phyloP scores from a whole-genome alignment of 2,113 vertebrate genomes.

The Antechinus stuartii region DNA sequence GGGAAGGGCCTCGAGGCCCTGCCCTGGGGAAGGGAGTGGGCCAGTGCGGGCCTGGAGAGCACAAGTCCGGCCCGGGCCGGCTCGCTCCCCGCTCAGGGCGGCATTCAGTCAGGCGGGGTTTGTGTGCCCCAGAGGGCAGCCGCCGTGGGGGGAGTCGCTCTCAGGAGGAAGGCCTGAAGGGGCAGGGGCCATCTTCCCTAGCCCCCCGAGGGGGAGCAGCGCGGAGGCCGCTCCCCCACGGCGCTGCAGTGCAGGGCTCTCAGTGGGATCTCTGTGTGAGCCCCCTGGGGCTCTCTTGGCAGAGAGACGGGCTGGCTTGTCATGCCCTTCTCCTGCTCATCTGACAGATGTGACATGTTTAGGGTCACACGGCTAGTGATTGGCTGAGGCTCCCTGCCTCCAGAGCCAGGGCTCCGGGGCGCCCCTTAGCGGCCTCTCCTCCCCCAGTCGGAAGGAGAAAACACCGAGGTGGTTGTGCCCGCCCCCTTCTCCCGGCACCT shows the following conservation, averaged over 20 bases:
- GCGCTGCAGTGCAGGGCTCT: not conserved
- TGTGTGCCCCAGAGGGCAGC: not conserved
- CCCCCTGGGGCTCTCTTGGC: not conserved
- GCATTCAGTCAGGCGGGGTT: not conserved
- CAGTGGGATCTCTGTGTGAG: not conserved
- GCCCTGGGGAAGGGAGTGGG: not conserved
- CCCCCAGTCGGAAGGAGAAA: not conserved
- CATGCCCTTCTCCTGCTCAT: not conserved
- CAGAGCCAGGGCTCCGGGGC: not conserved
- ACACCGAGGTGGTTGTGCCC: not conserved
- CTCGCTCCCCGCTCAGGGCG: not conserved
- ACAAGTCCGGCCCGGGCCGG: not conserved
- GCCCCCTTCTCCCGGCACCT: accelerated
- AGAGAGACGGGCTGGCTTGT: not conserved
- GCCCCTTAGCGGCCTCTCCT: no score
- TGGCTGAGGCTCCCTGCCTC: not conserved
- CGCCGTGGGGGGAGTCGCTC: not conserved
- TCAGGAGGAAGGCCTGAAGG: no score
- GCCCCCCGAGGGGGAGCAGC: no score
- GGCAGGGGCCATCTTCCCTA: no score
- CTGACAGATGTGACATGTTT: not conserved
- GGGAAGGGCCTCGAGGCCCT: not conserved
- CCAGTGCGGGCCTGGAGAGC: not conserved
- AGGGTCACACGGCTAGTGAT: not conserved
- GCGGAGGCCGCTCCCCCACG: no score